phyloP scores from a whole-genome alignment of 2,888 invertebrate species.

The Drosophila multiciliata region DNA sequence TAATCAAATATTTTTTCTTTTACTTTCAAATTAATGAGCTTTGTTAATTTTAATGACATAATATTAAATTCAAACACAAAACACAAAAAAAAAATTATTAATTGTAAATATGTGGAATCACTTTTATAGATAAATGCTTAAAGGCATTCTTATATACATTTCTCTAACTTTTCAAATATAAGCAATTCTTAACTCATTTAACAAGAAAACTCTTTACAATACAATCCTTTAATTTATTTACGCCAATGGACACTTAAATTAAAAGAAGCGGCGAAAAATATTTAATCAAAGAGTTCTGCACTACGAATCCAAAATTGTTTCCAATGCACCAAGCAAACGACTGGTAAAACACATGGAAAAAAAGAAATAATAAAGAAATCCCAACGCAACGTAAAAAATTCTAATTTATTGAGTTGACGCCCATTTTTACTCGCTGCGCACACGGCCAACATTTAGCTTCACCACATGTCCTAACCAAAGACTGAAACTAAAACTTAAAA shows the following conservation, averaged over 20 bases:
- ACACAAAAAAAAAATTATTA: not conserved
- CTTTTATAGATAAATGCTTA: not conserved
- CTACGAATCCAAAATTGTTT: constrained; percentile 28
- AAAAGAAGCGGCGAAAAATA: constrained; percentile 12
- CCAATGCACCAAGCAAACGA: constrained; percentile 5
- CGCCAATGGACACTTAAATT: not conserved
- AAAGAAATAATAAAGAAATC: constrained; percentile 22
- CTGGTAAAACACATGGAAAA: constrained; percentile 7
- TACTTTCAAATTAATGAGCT: not conserved
- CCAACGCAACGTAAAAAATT: constrained; percentile 52
- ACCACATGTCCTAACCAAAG: constrained; percentile 42
- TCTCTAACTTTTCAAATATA: not conserved
- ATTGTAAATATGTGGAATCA: not conserved
- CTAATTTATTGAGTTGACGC: constrained; percentile 73
- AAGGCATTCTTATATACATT: not conserved
- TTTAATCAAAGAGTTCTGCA: constrained; percentile 28
- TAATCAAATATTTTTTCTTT: not conserved
- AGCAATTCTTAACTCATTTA: not conserved
- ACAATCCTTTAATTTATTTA: not conserved
- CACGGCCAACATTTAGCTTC: constrained; percentile 36
- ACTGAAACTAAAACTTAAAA: constrained; percentile 35
- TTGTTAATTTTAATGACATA: not conserved
- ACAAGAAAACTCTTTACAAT: not conserved
- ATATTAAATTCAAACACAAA: not conserved
- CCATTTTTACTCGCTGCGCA: constrained; percentile 70